Evolutionary conservation across 2,888 invertebrate species (phyloP).

Genomic region (Eurois occulta): DNA sequence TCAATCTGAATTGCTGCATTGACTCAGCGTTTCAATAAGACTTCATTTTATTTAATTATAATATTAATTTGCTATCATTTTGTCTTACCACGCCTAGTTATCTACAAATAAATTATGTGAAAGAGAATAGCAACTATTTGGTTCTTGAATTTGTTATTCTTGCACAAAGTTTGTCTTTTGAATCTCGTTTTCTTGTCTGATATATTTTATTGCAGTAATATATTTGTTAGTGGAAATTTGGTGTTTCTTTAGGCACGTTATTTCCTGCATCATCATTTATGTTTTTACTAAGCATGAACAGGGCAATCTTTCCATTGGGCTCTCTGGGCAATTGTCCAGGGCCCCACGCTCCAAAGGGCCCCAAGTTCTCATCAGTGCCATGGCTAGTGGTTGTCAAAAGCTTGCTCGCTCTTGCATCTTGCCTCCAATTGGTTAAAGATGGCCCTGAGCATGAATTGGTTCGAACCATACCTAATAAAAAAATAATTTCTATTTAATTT

Average conservation of each 20-base stretch:
- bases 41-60: too few species aligned
- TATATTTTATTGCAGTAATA: conserved; percentile 23
- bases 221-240: background rate
- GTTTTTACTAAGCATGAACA: background rate
- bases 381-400: too few species aligned
- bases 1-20: too few species aligned
- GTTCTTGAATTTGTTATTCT: background rate
- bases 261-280: background rate
- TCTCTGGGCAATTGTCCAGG: background rate
- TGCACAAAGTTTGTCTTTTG: background rate
- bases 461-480: background rate
- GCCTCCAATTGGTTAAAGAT: background rate
- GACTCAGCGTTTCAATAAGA: too few species aligned
- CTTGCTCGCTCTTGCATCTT: background rate
- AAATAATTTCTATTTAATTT: background rate
- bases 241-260: too few species aligned
- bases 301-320: background rate
- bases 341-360: background rate
- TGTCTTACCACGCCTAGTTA: background rate
- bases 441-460: background rate
- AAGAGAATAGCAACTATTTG: background rate
- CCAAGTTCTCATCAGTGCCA: background rate
- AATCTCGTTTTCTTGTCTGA: background rate
- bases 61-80: too few species aligned
- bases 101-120: background rate